Evolutionary conservation across 1,140 invertebrate species (phyloP), one percentile per base, ranked within the genome.

Genomic region (Maniola jurtina): DNA sequence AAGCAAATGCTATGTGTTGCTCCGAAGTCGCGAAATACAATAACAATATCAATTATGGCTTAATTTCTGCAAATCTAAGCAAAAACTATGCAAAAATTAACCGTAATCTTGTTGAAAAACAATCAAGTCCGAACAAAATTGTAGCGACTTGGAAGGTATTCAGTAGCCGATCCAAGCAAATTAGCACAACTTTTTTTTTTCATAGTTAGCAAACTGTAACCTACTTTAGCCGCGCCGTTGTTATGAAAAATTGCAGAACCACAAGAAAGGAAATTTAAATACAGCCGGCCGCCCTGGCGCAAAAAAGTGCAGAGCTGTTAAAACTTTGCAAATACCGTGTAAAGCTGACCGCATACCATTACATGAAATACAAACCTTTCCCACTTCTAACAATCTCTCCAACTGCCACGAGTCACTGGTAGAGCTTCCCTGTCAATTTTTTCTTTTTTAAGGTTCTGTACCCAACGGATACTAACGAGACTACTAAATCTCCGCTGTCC

Each of bases 301-400:
- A 55, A 63, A 66, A 70, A 73, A 66, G 42, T 70, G 71, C 68
- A 70, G 65, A 64, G 45, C 38, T 57, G 64, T 65, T 71, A 59
- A 64, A 71, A 64, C 65, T 71, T 68, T 56, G 63, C 63, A 57
- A 65, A 56, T 52, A 61, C 57, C 50, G 25, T 60, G 57, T 55
- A 64, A 69, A 25, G 25, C 25, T 25, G 25, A 25, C 25, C 25
- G 25, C 25, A 25, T 25, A 25, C 25, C 25, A 25, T 25, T 1
- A 2, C 25, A 25, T 25, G 4, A 25, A 25, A 1, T 25, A 25
- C 25, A 25, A 25, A 25, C 25, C 25, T 25, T 25, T 2, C 25
- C 25, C 25, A 25, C 25, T 25, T 25, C 25, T 25, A 25, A 25
- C 25, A 25, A 25, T 25, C 25, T 25, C 25, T 25, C 4, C 25